Conservation (phyloP, 35 echinoderm and acorn worm genomes). For the Chiridota heheva region DNA sequence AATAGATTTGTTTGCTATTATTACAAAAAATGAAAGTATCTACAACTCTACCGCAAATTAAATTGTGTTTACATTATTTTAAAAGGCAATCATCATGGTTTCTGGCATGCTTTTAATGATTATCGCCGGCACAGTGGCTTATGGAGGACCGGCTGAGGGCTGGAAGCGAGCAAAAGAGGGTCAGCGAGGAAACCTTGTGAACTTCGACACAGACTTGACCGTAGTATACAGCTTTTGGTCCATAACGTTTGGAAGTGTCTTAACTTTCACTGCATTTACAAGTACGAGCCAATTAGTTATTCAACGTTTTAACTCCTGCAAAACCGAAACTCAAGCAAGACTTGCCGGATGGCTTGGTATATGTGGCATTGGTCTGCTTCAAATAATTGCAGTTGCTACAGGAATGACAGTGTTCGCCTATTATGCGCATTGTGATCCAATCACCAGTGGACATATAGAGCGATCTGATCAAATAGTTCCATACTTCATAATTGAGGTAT, state of each 20-base stretch:
- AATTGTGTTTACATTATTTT: too few species aligned
- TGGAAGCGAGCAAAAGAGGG: not conserved
- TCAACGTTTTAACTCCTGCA: slow-evolving; percentile 21
- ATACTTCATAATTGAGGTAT: slow-evolving; percentile 33
- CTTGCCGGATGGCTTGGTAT: slow-evolving; percentile 1
- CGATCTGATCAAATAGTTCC: slow-evolving; percentile 25
- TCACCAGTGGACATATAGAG: not conserved
- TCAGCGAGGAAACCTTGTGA: not conserved
- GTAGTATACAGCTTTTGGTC: not conserved
- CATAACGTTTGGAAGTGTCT: slow-evolving; percentile 2
- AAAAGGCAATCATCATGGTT: too few species aligned
- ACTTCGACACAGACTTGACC: not conserved
- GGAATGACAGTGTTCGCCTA: slow-evolving; percentile 29
- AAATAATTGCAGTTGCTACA: slow-evolving; percentile 6
- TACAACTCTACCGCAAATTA: too few species aligned
- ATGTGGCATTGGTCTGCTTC: slow-evolving; percentile 13
- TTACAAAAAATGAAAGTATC: too few species aligned
- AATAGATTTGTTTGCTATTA: too few species aligned
- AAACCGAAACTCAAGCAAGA: slow-evolving; percentile 7
- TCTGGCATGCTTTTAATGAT: slow-evolving; percentile 7
- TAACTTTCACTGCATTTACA: not conserved
- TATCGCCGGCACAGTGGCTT: not conserved
- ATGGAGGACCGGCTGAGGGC: slow-evolving; percentile 5
- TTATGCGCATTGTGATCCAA: slow-evolving; percentile 12
- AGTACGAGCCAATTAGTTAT: slow-evolving; percentile 1